Evolutionary conservation across 2,113 vertebrate genomes (phyloP).

Genomic region (Macrotus californicus): DNA sequence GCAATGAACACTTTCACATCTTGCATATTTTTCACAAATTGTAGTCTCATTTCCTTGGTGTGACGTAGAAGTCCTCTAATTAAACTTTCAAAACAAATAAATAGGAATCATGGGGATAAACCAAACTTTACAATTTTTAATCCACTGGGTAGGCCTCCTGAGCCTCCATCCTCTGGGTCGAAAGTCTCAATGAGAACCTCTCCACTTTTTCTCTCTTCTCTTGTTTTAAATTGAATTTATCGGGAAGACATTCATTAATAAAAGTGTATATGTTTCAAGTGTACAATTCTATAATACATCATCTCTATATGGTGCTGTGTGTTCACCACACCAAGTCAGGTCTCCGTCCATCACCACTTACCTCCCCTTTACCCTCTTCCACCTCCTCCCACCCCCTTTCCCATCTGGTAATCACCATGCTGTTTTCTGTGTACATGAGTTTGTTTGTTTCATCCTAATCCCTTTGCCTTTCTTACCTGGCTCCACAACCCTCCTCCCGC

Average conservation of each 20-base stretch:
- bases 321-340: neutral
- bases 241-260: neutral
- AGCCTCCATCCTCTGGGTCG: neutral
- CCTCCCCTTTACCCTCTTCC: neutral
- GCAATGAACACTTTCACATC: slow-evolving; percentile 71
- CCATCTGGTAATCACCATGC: neutral
- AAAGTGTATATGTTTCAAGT: no score
- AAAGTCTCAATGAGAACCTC: neutral
- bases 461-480: neutral
- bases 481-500: neutral
- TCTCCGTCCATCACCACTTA: neutral
- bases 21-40: neutral
- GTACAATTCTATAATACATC: neutral
- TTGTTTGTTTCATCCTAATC: neutral
- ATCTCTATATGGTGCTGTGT: neutral
- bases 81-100: neutral
- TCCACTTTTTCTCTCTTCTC: neutral
- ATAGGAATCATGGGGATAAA: neutral
- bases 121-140: neutral
- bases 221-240: neutral
- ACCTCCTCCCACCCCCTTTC: neutral
- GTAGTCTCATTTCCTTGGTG: neutral
- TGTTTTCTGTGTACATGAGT: neutral
- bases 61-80: neutral
- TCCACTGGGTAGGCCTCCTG: neutral